Evolutionary conservation across 2,113 vertebrate genomes (phyloP), one percentile per base, ranked within the genome.

Genomic region (Hippocampus barbouri): DNA sequence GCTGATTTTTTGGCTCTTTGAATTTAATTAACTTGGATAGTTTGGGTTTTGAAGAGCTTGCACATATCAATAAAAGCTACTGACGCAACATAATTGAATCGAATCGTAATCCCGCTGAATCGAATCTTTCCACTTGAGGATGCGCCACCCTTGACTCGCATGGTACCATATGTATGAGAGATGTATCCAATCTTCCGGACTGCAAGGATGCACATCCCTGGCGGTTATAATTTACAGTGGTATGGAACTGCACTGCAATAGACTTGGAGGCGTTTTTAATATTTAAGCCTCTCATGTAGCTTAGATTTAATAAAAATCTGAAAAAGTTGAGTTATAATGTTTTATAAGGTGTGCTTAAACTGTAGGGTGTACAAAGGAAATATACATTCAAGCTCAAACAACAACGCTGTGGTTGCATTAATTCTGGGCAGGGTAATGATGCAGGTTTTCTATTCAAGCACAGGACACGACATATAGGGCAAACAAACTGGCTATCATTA

Each of bases 401-500:
- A 49, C 8, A 74, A 7, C 20, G 70, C 45, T 25, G 56, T 30
- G 10, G 9, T 30, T 21, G 72, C 15, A 23, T 72, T n/a, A 7
- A 20, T 70, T 71, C 40, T 30, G 41, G 27, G 21, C 60, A 16
- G 2, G 10, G 49, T 49, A 25, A 66, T 23, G n/a, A 53, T 15
- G 4, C 8, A 9, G 40, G 62, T 47, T 41, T 61, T 12, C 5
- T 34, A 45, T 66, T 45, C 65, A 23, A 61, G 20, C 20, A 27
- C 6, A 49, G 34, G 59, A 60, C 27, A 20, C 59, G 47, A 25
- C 54, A 1, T 18, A 57, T 43, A 5, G 47, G 21, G 12, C 21
- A 64, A 45, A 65, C 40, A 56, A 70, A 61, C 15, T 1, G 2
- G 61, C 1, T 68, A 49, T 79, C 64, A 63, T 30, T 23, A 23